These are phyloP conservation scores for Lacanobia oleracea DNA, from an alignment of 2,888 invertebrate genomes.

Conservation along the genomic window DNA sequence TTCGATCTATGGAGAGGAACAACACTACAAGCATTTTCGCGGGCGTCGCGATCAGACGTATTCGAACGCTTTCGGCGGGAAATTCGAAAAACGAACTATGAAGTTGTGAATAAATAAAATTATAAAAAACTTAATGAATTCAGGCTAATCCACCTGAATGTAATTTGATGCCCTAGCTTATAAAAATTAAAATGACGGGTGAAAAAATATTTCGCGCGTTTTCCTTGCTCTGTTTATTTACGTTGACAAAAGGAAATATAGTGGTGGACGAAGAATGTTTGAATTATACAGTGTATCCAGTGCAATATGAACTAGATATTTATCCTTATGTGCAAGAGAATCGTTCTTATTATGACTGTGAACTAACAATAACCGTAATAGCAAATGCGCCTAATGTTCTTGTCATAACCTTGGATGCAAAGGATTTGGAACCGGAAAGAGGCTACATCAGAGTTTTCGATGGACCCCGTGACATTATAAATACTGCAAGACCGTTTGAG, in stretches of 20 bases:
- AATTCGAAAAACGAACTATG: slow-evolving; percentile 54
- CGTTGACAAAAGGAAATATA: slow-evolving; percentile 73
- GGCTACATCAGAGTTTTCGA: slow-evolving; percentile 77
- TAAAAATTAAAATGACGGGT: slow-evolving; percentile 47
- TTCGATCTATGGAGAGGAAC: slow-evolving; percentile 69
- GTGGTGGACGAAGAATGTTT: slow-evolving; percentile 84
- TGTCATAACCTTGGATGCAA: slow-evolving; percentile 81
- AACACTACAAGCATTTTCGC: slow-evolving; percentile 71
- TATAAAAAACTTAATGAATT: not conserved
- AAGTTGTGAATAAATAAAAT: not conserved
- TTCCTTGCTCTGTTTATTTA: slow-evolving; percentile 70
- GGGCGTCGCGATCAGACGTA: slow-evolving; percentile 79
- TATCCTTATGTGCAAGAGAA: slow-evolving; percentile 77
- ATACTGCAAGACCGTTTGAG: slow-evolving; percentile 78
- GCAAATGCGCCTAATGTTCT: slow-evolving; percentile 81
- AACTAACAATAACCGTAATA: slow-evolving; percentile 82
- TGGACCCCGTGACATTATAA: slow-evolving; percentile 77
- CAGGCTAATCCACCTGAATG: slow-evolving; percentile 8
- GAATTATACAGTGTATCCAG: slow-evolving; percentile 87
- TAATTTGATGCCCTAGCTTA: not conserved
- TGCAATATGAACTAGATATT: slow-evolving; percentile 84
- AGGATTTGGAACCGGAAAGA: slow-evolving; percentile 76
- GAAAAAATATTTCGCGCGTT: slow-evolving; percentile 67
- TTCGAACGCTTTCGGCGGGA: slow-evolving; percentile 59
- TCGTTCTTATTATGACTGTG: slow-evolving; percentile 81